Percentiles rank a stretch among this genome's conserved stretches.
Evolutionary conservation across 1,140 invertebrate genomes (phyloP).

Genomic region (Drosophila mojavensis): DNA sequence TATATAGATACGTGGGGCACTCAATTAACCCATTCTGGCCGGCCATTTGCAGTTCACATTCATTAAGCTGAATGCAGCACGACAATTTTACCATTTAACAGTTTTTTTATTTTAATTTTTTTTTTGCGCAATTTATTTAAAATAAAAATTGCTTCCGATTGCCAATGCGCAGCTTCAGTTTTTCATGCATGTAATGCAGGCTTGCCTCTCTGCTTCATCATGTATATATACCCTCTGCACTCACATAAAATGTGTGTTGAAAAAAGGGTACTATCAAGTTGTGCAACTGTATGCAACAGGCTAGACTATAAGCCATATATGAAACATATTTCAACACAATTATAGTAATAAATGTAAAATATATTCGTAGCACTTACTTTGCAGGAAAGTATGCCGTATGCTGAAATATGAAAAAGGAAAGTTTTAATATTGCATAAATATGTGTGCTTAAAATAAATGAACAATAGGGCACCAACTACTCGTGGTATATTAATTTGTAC

Average conservation of each 20-base stretch:
- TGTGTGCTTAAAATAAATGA: too few relatives aligned
- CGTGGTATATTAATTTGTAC: too few relatives aligned
- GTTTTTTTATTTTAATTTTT: slow-evolving; percentile 20
- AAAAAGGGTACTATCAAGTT: slow-evolving; percentile 12
- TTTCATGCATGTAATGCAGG: slow-evolving; percentile 73
- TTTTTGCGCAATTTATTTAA: slow-evolving; percentile 76
- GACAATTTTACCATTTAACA: slow-evolving; percentile 58
- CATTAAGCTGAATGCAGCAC: slow-evolving; percentile 79
- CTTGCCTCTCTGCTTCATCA: slow-evolving; percentile 22
- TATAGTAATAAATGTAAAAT: not conserved
- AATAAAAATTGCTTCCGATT: slow-evolving; percentile 80
- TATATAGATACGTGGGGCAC: slow-evolving; percentile 1
- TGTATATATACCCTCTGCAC: slow-evolving; percentile 3
- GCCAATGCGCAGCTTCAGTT: slow-evolving; percentile 46
- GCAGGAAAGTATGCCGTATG: too few relatives aligned
- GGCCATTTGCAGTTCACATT: slow-evolving; percentile 66
- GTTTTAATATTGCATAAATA: too few relatives aligned
- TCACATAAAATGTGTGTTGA: slow-evolving; percentile 6
- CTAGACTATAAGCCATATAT: not conserved
- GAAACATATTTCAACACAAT: not conserved
- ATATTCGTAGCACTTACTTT: not conserved
- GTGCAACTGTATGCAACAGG: slow-evolving; percentile 3
- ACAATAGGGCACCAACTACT: too few relatives aligned
- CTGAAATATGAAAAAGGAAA: too few relatives aligned
- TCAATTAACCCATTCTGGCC: slow-evolving; percentile 61